Conservation (phyloP, 2,888 invertebrate species). For the Cheilosia variabilis region DNA sequence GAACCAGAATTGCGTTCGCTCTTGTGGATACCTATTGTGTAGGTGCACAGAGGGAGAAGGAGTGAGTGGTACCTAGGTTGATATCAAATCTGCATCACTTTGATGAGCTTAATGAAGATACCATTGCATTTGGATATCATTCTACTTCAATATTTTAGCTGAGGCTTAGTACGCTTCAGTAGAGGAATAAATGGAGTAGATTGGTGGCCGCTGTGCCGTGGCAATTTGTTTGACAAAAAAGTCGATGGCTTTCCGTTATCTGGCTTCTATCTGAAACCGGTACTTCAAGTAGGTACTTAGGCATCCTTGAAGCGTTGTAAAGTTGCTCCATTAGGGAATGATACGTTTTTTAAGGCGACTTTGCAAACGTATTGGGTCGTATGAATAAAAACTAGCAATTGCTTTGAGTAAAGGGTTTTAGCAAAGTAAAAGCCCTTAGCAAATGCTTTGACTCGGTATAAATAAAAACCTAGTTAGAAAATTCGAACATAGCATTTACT, state of each 20-base stretch:
- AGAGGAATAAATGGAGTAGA: background rate
- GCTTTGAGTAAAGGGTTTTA: too few species aligned
- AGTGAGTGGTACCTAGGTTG: conserved; percentile 35
- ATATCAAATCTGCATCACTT: conserved; percentile 56
- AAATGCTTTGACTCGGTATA: too few species aligned
- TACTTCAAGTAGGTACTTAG: too few species aligned
- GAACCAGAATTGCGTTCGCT: conserved; percentile 24
- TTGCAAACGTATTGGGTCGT: too few species aligned
- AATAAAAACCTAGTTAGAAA: too few species aligned
- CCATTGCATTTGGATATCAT: conserved; percentile 48
- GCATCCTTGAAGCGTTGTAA: too few species aligned
- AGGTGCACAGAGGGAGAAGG: background rate
- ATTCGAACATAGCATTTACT: too few species aligned
- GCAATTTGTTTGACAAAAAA: background rate
- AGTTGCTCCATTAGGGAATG: too few species aligned
- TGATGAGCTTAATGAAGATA: conserved; percentile 49
- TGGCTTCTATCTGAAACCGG: background rate
- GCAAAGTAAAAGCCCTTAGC: too few species aligned
- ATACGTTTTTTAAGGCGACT: too few species aligned
- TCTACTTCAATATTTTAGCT: conserved; percentile 36
- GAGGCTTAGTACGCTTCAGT: conserved; percentile 10
- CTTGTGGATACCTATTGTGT: background rate
- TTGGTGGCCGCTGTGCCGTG: background rate
- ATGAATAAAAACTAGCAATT: too few species aligned
- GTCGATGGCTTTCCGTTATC: background rate